Conservation (phyloP, 2,888 invertebrate species). For the Pterostichus madidus region DNA sequence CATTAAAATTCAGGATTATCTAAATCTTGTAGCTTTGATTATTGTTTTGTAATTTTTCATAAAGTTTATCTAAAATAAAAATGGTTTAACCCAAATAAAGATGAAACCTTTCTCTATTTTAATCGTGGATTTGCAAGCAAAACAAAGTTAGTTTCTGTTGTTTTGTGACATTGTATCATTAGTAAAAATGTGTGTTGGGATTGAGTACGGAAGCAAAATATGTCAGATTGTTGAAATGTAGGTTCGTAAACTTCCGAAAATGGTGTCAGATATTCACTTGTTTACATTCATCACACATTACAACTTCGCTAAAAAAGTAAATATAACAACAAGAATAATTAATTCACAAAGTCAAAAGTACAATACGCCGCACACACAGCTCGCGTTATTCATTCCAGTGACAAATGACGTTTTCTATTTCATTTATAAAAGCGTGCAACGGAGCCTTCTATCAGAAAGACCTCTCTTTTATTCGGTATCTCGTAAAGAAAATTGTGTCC, state of each 20-base stretch:
- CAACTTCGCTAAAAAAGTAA: constrained; percentile 22
- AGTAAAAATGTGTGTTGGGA: too few relatives aligned
- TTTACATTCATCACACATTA: constrained; percentile 48
- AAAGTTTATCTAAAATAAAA: too few relatives aligned
- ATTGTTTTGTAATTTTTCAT: too few relatives aligned
- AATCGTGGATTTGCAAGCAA: too few relatives aligned
- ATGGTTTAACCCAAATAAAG: too few relatives aligned
- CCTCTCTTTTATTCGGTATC: constrained; percentile 25
- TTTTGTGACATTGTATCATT: too few relatives aligned
- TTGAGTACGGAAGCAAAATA: too few relatives aligned
- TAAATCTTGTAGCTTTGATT: too few relatives aligned
- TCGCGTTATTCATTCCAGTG: constrained; percentile 19
- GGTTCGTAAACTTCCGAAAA: constrained; percentile 22
- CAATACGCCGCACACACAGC: constrained; percentile 1
- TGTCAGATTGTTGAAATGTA: constrained; percentile 15
- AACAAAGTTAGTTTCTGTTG: too few relatives aligned
- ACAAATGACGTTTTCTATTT: constrained; percentile 46
- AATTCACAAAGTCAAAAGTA: constrained; percentile 19
- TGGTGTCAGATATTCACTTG: constrained; percentile 46
- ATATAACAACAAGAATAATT: constrained; percentile 44
- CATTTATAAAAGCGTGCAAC: constrained; percentile 12
- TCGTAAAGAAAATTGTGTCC: constrained; percentile 3
- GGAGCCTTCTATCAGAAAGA: neutral
- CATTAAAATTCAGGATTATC: too few relatives aligned
- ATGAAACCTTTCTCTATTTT: too few relatives aligned